These are phyloP conservation scores for Ophion ventricosus DNA, from an alignment of 2,888 invertebrate species.

Conservation along the genomic window DNA sequence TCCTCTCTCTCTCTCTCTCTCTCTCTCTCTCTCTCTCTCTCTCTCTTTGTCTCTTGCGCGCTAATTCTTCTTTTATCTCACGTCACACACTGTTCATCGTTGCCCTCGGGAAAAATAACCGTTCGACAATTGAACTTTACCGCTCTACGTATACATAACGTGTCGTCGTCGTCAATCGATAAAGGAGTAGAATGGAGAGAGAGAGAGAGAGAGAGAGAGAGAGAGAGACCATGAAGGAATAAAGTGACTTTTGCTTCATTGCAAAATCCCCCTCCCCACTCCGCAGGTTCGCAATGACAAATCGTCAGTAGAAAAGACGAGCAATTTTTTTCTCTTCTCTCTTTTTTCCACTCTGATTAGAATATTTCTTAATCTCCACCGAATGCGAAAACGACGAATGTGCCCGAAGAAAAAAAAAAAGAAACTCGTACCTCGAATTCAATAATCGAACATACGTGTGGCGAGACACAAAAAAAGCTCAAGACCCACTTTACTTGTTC, in stretches of 20 bases:
- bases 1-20: background rate
- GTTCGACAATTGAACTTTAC: slow-evolving; percentile 50
- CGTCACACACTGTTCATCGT: slow-evolving; percentile 37
- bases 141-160: background rate
- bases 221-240: background rate
- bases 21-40: slow-evolving; percentile 3
- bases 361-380: too few species aligned
- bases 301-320: background rate
- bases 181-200: background rate
- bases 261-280: background rate
- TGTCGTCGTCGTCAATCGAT: slow-evolving; percentile 26
- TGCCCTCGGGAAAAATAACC: slow-evolving; percentile 58
- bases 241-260: background rate
- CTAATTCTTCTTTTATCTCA: slow-evolving; percentile 56
- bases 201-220: slow-evolving; percentile 3
- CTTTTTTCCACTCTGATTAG: too few species aligned
- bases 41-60: slow-evolving; percentile 5
- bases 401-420: background rate
- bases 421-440: background rate
- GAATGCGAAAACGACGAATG: background rate
- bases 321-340: background rate
- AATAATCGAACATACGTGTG: background rate
- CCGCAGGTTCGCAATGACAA: background rate
- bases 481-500: background rate
- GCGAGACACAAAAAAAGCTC: background rate